Conservation (phyloP, 2,888 invertebrate species). For the Sphaeridia pumilis region DNA sequence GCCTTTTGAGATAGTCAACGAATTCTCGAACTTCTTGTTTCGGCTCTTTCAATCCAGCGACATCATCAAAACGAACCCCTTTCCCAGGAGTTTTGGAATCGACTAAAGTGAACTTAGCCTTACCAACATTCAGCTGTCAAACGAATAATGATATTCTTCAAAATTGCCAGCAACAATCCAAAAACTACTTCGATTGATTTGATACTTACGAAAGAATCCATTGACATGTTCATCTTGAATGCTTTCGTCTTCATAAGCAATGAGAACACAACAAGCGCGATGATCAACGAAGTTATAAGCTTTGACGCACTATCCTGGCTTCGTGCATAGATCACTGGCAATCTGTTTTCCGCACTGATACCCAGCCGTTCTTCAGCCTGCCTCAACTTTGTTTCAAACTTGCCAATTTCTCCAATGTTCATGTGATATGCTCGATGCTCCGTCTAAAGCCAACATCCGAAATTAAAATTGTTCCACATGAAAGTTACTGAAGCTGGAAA, state of each 20-base stretch:
- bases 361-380: slow-evolving; percentile 69
- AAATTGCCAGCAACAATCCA: background rate
- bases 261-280: slow-evolving; percentile 55
- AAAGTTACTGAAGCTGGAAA: too few relatives aligned
- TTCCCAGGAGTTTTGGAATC: slow-evolving; percentile 70
- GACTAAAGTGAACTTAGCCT: slow-evolving; percentile 82
- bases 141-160: background rate
- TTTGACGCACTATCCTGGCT: slow-evolving; percentile 60
- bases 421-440: slow-evolving; percentile 62
- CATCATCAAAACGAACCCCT: slow-evolving; percentile 84
- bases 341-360: slow-evolving; percentile 59
- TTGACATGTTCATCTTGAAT: slow-evolving; percentile 55
- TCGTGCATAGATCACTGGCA: slow-evolving; percentile 73
- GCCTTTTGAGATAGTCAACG: slow-evolving; percentile 89
- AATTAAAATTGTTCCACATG: too few relatives aligned
- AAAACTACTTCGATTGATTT: too few relatives aligned
- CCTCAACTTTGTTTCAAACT: slow-evolving; percentile 81
- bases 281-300: slow-evolving; percentile 55
- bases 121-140: slow-evolving; percentile 59
- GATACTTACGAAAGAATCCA: slow-evolving; percentile 67
- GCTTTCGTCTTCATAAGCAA: slow-evolving; percentile 55
- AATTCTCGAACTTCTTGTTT: slow-evolving; percentile 96
- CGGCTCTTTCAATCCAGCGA: slow-evolving; percentile 88
- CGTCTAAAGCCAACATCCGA: slow-evolving; percentile 42
- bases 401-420: slow-evolving; percentile 69